These are phyloP conservation scores for Cyrtorhinus lividipennis DNA, from an alignment of 1,140 invertebrate species.

Conservation along the genomic window DNA sequence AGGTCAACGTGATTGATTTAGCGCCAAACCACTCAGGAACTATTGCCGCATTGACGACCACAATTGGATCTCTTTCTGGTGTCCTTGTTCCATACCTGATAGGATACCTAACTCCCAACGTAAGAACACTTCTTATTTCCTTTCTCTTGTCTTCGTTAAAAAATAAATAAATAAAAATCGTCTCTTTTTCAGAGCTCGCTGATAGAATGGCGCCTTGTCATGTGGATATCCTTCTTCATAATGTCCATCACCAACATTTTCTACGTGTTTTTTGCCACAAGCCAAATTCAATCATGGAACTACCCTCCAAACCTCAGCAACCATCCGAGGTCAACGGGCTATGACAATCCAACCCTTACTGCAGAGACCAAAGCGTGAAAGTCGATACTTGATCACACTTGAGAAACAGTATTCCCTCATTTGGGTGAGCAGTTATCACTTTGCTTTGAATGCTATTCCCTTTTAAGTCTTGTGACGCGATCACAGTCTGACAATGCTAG, in stretches of 20 bases:
- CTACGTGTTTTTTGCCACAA: constrained; percentile 30
- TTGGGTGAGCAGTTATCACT: too few relatives aligned
- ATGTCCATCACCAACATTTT: constrained; percentile 32
- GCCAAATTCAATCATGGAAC: constrained; percentile 28
- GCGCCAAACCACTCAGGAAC: constrained; percentile 60
- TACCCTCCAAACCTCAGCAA: too few relatives aligned
- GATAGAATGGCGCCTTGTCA: constrained; percentile 36
- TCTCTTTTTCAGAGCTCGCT: constrained; percentile 25
- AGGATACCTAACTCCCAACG: background rate
- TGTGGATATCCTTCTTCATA: constrained; percentile 35
- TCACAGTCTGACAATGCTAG: too few relatives aligned
- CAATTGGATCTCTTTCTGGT: background rate
- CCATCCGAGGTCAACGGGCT: too few relatives aligned
- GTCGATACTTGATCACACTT: too few relatives aligned
- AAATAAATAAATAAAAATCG: background rate
- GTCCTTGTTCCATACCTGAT: constrained; percentile 2
- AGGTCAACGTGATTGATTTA: constrained; percentile 36
- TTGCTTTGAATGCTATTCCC: too few relatives aligned
- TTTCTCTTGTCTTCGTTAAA: background rate
- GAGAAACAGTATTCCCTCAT: too few relatives aligned
- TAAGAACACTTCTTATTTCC: background rate
- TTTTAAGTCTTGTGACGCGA: too few relatives aligned
- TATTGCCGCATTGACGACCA: constrained; percentile 47
- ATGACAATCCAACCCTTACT: too few relatives aligned
- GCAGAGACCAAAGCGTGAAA: too few relatives aligned